Base-by-base conservation (phyloP, 2,113 vertebrate genomes). In the Aphelocoma coerulescens region DNA sequence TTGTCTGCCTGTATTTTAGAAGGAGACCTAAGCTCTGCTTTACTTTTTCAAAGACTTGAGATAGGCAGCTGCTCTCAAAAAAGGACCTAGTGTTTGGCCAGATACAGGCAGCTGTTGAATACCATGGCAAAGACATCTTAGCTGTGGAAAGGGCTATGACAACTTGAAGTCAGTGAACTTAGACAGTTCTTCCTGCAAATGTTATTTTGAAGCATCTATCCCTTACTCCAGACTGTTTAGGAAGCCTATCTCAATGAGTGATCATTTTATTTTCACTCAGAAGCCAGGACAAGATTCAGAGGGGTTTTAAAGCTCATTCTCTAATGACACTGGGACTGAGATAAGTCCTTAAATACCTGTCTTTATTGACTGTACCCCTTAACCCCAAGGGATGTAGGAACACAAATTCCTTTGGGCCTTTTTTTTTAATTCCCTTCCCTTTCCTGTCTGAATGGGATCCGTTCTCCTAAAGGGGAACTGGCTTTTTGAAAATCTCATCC, bases 401-500 rank as follows among this genome's bases (percentile, higher is more conserved):
- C 37, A 81, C 10, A 75, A 61, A 74, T 71, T 91, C 71, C 72
- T 41, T 35, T 55, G 35, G 55, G 35, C 16, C 8, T 17, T 43
- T 73, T 91, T 81, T 39, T 61, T 6, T 4, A 24, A 51, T 73
- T 86, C 14, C 17, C 10, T 78, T 82, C 43, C 37, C 20, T 91
- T 88, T 88, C 48, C 80, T 92, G 49, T 61, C 72, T 69, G 52
- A 93, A 66, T 33, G 22, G 67, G 72, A 71, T 74, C 79, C 6
- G 2, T 32, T 72, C 23, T 72, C 23, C 43, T 67, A 80, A 85
- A 57, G 6, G 7, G 14, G 10, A 23, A 17, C 30, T 9, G 37
- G 35, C 27, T 75, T 96, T 96, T 91, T 91, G 73, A 91, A 95
- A 92, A 84, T 78, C 37, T 68, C 58, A 62, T 57, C 85, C 65